Evolutionary conservation across 2,113 vertebrate genomes (phyloP).

Genomic region (Garra rufa): DNA sequence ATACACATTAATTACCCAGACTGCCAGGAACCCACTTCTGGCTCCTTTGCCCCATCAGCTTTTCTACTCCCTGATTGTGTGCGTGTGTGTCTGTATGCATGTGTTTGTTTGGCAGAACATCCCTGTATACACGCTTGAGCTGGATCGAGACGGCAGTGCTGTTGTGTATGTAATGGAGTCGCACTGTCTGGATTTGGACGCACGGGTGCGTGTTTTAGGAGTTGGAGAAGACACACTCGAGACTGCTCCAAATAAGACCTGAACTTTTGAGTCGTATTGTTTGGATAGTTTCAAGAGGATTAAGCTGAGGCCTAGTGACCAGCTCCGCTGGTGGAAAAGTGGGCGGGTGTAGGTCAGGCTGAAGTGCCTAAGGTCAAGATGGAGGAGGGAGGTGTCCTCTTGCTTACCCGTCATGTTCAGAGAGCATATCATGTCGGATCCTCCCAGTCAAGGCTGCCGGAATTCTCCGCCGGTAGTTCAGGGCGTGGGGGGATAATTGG

Average conservation of each 20-base stretch:
- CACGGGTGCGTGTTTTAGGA: constrained; percentile 7
- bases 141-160: background rate
- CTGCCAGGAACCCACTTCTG: constrained; percentile 73
- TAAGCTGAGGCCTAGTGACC: constrained; percentile 45
- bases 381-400: constrained; percentile 23
- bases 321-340: constrained; percentile 51
- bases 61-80: constrained; percentile 31
- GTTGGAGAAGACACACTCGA: background rate
- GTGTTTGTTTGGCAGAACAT: constrained; percentile 10
- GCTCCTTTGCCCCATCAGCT: constrained; percentile 65
- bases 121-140: background rate
- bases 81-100: constrained; percentile 38
- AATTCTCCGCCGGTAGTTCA: constrained; percentile 47
- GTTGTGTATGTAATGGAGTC: constrained; percentile 23
- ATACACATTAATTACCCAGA: constrained; percentile 78
- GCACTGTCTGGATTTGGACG: constrained; percentile 12
- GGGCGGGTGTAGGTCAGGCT: constrained; percentile 42
- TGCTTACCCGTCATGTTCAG: constrained; percentile 58
- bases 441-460: constrained; percentile 59
- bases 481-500: constrained; percentile 54
- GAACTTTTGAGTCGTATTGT: constrained; percentile 37
- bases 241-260: constrained; percentile 4
- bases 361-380: constrained; percentile 45
- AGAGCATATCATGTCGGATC: constrained; percentile 69
- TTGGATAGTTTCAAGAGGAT: constrained; percentile 48